A percentile compares a stretch with the other conserved stretches of the same genome.
Evolutionary conservation across 2,888 invertebrate species (phyloP).

Genomic region (Trachelus troglodyta): DNA sequence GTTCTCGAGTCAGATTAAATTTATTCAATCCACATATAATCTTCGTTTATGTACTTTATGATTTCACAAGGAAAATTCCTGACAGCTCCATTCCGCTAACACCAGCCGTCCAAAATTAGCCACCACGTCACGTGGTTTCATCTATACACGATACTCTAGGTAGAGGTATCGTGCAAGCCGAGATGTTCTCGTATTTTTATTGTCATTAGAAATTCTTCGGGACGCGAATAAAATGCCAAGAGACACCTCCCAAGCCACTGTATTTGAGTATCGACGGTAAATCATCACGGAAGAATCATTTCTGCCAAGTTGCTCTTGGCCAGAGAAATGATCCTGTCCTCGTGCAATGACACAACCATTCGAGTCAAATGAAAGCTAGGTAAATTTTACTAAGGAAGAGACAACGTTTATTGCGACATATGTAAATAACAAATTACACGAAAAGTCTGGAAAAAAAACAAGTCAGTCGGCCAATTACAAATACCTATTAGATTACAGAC

Average conservation of each 20-base stretch:
- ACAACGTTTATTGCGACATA: background rate
- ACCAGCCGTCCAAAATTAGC: constrained; percentile 19
- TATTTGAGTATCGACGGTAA: background rate
- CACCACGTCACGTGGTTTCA: constrained; percentile 17
- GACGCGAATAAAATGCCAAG: background rate
- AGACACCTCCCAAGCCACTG: background rate
- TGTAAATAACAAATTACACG: background rate
- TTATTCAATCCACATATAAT: background rate
- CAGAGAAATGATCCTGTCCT: background rate
- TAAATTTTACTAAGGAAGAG: background rate
- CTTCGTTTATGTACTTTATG: constrained; percentile 3
- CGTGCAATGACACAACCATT: background rate
- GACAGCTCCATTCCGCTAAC: background rate
- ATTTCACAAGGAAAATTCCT: constrained; percentile 5
- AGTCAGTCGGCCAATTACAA: background rate
- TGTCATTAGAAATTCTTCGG: background rate
- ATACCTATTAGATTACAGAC: constrained; percentile 7
- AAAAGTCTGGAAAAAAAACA: background rate
- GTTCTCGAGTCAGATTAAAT: background rate
- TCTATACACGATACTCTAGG: constrained; percentile 13
- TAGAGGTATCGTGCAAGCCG: background rate
- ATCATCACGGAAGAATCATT: background rate
- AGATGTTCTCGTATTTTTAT: background rate
- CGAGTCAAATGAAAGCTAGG: background rate
- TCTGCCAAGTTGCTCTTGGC: background rate